Base-by-base conservation (phyloP, 2,113 vertebrate genomes). In the Tragelaphus scriptus region DNA sequence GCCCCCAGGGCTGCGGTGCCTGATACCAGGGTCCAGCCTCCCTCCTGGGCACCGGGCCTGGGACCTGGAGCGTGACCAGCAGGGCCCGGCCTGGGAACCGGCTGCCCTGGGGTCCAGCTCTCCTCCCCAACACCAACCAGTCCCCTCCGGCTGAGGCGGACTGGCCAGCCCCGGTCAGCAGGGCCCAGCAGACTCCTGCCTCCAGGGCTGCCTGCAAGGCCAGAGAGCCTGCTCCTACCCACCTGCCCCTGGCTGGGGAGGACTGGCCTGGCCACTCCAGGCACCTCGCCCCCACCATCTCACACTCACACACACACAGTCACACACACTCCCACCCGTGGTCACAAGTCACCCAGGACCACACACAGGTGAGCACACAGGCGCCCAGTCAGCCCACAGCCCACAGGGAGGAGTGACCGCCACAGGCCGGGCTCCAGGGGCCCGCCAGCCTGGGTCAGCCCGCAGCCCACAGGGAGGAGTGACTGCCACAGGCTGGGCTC, bases 121-220 rank as follows among this genome's bases (percentile, higher is more conserved):
- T 13, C 49, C 47, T 11, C 40, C 26, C 58, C 36, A 0, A 25
- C 30, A 9, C 58, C 9, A 19, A 30, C 87, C 30, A 12, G 88
- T 51, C 53, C 85, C 86, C 53, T 86, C 93, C 88, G 32, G 96
- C 55, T 92, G 51, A 32, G 61, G 79, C 71, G 15, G 32, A 9
- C 68, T 77, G 8, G 32, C 75, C 14, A 13, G 36, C 28, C 68
- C 11, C 0, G 71, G 80, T 30, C 75, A 61, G 26, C 59, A 1
- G 13, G 26, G 40, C 2, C 49, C 36, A 65, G 47, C 1, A 23
- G n/a, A 7, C n/a, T 63, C 55, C 79, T 5, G 51, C 26, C 61
- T 11, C 4, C 0, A 68, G 55, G 77, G 49, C 40, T 63, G 28
- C 89, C 92, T 59, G 28, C 36, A 59, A 55, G 19, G 19, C 9